These are phyloP conservation scores for Polypedilum pembai DNA, from an alignment of 1,140 invertebrate species.

Conservation along the genomic window DNA sequence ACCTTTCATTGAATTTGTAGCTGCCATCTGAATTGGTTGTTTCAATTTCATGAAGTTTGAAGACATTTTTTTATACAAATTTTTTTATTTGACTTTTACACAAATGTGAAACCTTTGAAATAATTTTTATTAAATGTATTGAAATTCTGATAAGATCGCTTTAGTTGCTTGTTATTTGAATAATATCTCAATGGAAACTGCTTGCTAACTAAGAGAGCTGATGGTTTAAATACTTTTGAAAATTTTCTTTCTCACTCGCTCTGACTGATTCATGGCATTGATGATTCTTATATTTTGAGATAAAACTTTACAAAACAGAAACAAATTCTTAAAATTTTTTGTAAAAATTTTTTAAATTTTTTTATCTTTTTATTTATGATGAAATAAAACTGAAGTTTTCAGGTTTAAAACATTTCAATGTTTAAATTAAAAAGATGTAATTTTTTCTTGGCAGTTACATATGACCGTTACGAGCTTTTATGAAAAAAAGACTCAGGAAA, in stretches of 20 bases:
- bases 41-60: constrained; percentile 18
- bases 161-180: background rate
- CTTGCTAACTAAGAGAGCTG: background rate
- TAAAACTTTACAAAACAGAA: background rate
- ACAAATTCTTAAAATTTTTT: background rate
- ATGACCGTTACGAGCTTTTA: no score
- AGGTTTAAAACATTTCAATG: no score
- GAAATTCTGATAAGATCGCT: background rate
- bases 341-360: background rate
- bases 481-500: no score
- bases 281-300: background rate
- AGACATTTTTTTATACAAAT: background rate
- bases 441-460: no score
- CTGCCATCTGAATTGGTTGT: constrained; percentile 4
- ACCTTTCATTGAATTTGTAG: background rate
- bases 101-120: background rate
- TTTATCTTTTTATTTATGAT: background rate
- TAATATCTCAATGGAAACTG: background rate
- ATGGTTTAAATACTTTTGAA: background rate
- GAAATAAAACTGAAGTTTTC: no score
- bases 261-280: background rate
- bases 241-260: background rate
- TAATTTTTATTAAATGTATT: background rate
- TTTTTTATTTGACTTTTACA: background rate
- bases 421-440: no score